These are phyloP conservation scores for Zaprionus kolodkinae DNA, from an alignment of 1,140 invertebrate species.

Conservation along the genomic window DNA sequence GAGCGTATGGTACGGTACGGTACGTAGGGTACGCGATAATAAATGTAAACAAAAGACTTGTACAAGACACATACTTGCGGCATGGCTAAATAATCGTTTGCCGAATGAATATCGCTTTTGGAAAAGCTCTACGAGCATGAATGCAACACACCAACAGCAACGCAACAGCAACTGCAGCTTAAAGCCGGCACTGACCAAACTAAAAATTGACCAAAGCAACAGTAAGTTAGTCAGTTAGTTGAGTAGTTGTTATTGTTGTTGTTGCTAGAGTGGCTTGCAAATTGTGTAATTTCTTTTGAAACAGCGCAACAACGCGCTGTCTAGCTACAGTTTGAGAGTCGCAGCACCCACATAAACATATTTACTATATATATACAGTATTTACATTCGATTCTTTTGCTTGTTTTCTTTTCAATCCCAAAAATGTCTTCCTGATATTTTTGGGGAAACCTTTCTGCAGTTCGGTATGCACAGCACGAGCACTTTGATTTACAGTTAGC, in stretches of 20 bases:
- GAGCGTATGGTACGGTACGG: constrained; percentile 28
- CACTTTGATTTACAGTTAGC: constrained; percentile 51
- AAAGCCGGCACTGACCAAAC: constrained; percentile 57
- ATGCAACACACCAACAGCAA: constrained; percentile 47
- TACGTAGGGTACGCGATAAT: constrained; percentile 13
- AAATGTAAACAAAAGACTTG: constrained; percentile 71
- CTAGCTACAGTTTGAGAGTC: not conserved
- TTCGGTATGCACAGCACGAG: constrained; percentile 61
- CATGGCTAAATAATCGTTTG: constrained; percentile 21
- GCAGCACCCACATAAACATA: too few relatives aligned
- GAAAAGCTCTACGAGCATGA: constrained; percentile 19
- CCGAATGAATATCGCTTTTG: constrained; percentile 14
- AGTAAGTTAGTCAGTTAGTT: constrained; percentile 47
- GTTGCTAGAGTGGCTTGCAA: constrained; percentile 18
- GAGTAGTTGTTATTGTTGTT: constrained; percentile 22
- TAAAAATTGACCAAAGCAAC: constrained; percentile 21
- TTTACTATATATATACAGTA: too few relatives aligned
- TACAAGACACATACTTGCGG: constrained; percentile 66
- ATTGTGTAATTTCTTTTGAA: constrained; percentile 40
- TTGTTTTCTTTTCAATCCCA: constrained; percentile 30
- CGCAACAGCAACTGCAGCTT: constrained; percentile 48
- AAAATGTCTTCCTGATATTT: constrained; percentile 41
- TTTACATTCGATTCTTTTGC: constrained; percentile 29
- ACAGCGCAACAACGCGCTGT: constrained; percentile 13
- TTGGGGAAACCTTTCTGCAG: constrained; percentile 5